phyloP scores from a whole-genome alignment of 1,140 invertebrate species.

The Pseudomyrmex pallidus region DNA sequence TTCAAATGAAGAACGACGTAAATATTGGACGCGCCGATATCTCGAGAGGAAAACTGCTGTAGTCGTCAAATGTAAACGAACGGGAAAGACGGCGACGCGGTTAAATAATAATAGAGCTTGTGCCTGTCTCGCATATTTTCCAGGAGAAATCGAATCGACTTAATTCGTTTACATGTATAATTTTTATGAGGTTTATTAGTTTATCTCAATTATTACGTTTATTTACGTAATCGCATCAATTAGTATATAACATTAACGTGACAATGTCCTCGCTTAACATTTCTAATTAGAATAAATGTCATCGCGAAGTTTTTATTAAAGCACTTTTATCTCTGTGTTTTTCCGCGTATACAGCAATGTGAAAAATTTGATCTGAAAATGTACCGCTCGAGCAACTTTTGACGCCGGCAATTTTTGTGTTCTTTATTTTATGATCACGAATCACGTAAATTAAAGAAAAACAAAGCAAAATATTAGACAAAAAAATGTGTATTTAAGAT shows the following conservation, averaged over 20 bases:
- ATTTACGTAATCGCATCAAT: background rate
- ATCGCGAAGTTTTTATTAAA: background rate
- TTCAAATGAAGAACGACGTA: slow-evolving; percentile 39
- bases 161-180: slow-evolving; percentile 1
- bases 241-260: background rate
- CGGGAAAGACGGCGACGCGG: background rate
- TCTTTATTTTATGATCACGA: no score
- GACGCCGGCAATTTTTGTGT: no score
- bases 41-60: background rate
- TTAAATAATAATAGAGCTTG: background rate
- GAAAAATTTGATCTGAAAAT: no score
- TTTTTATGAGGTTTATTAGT: background rate
- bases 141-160: background rate
- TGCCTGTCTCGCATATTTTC: background rate
- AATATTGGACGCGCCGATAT: slow-evolving; percentile 12
- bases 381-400: no score
- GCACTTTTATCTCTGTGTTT: background rate
- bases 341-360: no score
- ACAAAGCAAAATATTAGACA: no score
- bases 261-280: background rate
- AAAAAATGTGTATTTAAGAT: no score
- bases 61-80: background rate
- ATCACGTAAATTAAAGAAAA: no score
- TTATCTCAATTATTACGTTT: background rate
- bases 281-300: background rate